Base-by-base conservation (phyloP, 1,140 invertebrate species). In the Manduca sexta region DNA sequence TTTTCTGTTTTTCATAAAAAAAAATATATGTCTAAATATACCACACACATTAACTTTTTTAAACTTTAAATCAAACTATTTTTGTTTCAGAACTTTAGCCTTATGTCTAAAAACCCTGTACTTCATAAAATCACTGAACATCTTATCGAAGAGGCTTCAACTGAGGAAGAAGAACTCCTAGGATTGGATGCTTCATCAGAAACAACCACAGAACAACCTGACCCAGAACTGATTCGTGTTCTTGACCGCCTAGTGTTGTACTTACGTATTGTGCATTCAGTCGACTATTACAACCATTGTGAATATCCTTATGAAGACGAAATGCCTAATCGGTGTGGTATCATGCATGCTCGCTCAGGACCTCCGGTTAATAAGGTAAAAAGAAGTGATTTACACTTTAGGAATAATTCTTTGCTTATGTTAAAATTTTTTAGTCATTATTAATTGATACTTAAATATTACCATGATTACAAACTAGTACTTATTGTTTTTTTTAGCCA, bases 241-340 rank as follows among this genome's bases (percentile, higher is more conserved):
- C 57, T 89, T 18, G 90, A 91, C 71, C 84, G 92, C 29, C 89
- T 99, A 33, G 90, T 99, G 26, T 81, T 99, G 7, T 99, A 99
- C 77, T 84, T 99, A 53, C 91, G 98, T 29, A 91, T 99, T 37
- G 98, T 99, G 0, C 97, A 99, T 86, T 99, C 97, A 0, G 94
- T 99, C 37, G 98, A 99, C 84, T 99, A 98, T 75, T 99, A 99
- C 78, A 98, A 98, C 86, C 96, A 98, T 65, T 97, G 95, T 67
- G 98, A 99, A 69, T 99, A 99, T 88, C 96, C 97, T 0, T 98
- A 98, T 74, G 98, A 99, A 86, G 98, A 99, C 84, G 97, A 98
- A 75, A 99, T 99, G 98, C 98, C 98, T 0, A 99, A 99, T 80
- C 89, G 97, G 18, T 98, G 98, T 86, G 98, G 98, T 11, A 98